A percentile compares a stretch with the other conserved stretches of the same genome.
Evolutionary conservation across 2,888 invertebrate species (phyloP).

Genomic region (Protodeltote pygarga): DNA sequence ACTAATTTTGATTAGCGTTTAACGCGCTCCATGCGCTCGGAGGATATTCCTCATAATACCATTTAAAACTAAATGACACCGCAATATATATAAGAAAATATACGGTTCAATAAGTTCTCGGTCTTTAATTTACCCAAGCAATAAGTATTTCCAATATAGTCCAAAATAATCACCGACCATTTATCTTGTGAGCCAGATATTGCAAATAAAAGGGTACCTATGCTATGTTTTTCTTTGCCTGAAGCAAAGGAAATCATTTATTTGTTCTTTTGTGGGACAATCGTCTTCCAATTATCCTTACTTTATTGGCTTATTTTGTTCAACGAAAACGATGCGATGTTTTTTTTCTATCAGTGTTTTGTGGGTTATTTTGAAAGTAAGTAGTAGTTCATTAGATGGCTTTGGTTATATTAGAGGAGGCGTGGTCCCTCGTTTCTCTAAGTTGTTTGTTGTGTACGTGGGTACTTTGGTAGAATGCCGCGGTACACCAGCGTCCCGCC

Average conservation of each 20-base stretch:
- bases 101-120: no score
- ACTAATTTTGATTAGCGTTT: no score
- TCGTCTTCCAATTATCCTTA: conserved; percentile 1
- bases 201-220: not conserved
- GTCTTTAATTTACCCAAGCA: no score
- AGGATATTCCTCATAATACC: no score
- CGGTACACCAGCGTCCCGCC: not conserved
- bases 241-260: not conserved
- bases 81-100: no score
- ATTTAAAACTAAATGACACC: no score
- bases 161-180: not conserved
- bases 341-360: conserved; percentile 1
- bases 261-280: not conserved
- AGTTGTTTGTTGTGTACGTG: conserved; percentile 12
- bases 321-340: not conserved
- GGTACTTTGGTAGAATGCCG: conserved; percentile 2
- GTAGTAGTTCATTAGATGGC: not conserved
- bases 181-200: not conserved
- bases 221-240: not conserved
- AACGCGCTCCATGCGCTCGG: no score
- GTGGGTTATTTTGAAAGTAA: not conserved
- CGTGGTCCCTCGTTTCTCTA: not conserved
- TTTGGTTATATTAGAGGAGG: not conserved
- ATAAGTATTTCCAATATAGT: not conserved
- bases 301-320: conserved; percentile 3